Percentiles rank a stretch among this genome's conserved stretches.
Conservation (phyloP, 2,888 invertebrate genomes). For the Flexamia atlantica region DNA sequence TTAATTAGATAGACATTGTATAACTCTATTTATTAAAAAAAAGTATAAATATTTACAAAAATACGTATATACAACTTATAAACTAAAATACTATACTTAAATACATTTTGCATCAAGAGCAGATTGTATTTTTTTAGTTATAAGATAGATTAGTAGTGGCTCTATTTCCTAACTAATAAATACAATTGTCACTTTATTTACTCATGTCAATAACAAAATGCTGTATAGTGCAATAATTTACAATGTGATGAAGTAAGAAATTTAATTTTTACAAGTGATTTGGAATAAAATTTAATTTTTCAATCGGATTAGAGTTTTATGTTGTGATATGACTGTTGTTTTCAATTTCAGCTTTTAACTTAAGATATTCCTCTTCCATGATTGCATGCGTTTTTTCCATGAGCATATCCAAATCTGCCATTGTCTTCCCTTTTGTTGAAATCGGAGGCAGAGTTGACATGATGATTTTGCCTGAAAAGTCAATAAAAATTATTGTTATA, state of each 20-base stretch:
- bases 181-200: neutral
- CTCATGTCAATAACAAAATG: neutral
- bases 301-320: neutral
- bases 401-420: conserved; percentile 82
- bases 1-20: no score
- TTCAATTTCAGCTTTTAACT: conserved; percentile 77
- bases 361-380: conserved; percentile 84
- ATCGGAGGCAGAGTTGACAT: conserved; percentile 88
- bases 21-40: no score
- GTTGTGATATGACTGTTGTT: conserved; percentile 29
- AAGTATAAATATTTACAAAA: no score
- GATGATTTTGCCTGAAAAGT: conserved; percentile 75
- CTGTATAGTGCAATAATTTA: neutral
- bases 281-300: neutral
- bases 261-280: neutral
- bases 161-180: no score
- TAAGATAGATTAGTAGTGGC: no score
- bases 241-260: neutral
- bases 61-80: no score
- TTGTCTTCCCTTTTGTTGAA: conserved; percentile 84
- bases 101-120: no score
- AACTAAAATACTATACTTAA: no score
- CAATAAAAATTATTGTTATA: no score
- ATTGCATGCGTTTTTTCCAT: conserved; percentile 82
- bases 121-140: no score